These are phyloP conservation scores for Ferdinandea cuprea DNA, from an alignment of 2,888 invertebrate species.

Conservation along the genomic window DNA sequence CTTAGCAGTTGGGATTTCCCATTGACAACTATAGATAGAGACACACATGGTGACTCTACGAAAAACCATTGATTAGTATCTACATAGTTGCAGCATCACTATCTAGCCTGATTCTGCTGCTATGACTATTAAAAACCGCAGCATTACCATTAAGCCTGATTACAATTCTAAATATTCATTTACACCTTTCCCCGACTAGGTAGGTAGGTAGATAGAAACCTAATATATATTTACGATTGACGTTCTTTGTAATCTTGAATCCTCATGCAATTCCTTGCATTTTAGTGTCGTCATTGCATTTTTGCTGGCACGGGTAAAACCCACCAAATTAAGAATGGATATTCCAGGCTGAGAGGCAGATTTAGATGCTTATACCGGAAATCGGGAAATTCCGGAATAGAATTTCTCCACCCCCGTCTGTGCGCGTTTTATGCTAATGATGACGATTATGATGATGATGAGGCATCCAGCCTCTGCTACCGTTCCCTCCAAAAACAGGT, in stretches of 20 bases:
- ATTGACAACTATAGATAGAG: neutral
- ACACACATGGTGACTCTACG: neutral
- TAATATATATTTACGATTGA: conserved; percentile 3
- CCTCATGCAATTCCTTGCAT: conserved; percentile 43
- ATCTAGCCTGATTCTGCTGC: neutral
- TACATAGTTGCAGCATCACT: neutral
- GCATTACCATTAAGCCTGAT: conserved; percentile 45
- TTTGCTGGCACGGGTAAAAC: conserved; percentile 12
- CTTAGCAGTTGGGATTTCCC: conserved; percentile 15
- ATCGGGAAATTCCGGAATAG: conserved; percentile 58
- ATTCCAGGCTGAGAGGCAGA: conserved; percentile 23
- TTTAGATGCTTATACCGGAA: conserved; percentile 45
- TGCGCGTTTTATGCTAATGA: conserved; percentile 40
- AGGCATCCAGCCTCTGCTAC: conserved; percentile 49
- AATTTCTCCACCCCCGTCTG: conserved; percentile 13
- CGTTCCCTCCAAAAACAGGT: neutral
- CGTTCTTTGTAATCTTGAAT: conserved; percentile 47
- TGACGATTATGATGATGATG: conserved; percentile 56
- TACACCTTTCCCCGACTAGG: conserved; percentile 32
- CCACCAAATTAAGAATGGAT: conserved; percentile 47
- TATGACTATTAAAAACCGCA: conserved; percentile 4
- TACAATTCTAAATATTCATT: conserved; percentile 42
- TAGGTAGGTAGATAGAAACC: too few relatives aligned
- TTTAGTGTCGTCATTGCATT: too few relatives aligned
- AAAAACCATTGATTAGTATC: neutral